A percentile compares a stretch with the other conserved stretches of the same genome.
Evolutionary conservation across 2,113 vertebrate genomes (phyloP).

Genomic region (Chinchilla lanigera): DNA sequence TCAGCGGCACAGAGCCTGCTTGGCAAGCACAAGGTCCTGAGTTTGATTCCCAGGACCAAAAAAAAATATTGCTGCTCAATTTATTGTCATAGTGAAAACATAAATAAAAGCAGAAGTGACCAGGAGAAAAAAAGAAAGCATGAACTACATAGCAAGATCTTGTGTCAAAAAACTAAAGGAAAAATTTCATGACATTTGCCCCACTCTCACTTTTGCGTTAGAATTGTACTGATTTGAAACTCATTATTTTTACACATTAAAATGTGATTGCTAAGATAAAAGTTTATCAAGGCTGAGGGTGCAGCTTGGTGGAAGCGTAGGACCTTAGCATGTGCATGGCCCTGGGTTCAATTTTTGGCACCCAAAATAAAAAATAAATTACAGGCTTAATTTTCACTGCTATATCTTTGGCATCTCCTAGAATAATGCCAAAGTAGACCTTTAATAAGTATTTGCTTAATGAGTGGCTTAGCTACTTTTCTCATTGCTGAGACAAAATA

Average conservation of each 20-base stretch:
- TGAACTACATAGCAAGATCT: not conserved
- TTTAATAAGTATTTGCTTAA: not conserved
- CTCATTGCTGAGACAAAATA: not conserved
- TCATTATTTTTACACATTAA: not conserved
- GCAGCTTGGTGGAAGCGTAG: not conserved
- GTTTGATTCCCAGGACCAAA: too few species aligned
- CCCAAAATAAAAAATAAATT: not conserved
- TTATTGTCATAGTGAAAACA: conserved; percentile 12
- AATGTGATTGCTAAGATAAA: not conserved
- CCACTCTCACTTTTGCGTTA: not conserved
- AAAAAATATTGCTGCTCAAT: not conserved
- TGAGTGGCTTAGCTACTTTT: not conserved
- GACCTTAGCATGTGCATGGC: not conserved
- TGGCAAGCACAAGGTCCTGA: too few species aligned
- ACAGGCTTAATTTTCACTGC: conserved; percentile 20
- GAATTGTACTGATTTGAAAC: not conserved
- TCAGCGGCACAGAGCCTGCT: too few species aligned
- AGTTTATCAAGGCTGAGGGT: not conserved
- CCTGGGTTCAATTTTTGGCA: not conserved
- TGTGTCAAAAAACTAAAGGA: not conserved
- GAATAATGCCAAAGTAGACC: not conserved
- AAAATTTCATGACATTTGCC: not conserved
- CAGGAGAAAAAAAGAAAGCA: not conserved
- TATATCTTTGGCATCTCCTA: not conserved
- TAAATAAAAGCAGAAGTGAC: conserved; percentile 6